Base-by-base conservation (phyloP, 2,797 vertebrate genomes). In the Delichon dasypus region DNA sequence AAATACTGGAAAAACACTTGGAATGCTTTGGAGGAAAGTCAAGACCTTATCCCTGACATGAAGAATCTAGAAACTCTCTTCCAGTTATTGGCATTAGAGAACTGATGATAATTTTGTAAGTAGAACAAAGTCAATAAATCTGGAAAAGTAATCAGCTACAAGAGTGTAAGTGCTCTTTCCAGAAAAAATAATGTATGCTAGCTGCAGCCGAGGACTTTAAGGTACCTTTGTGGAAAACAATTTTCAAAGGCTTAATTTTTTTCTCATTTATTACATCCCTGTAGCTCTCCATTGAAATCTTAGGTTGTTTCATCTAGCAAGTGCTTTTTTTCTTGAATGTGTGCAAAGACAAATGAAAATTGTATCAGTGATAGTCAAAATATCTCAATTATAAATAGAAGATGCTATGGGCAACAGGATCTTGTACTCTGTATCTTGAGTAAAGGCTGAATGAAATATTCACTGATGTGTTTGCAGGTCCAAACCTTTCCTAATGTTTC, bases 81-180 rank as follows among this genome's bases (percentile, higher is more conserved):
- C 34, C 29, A 66, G 7, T 48, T 77, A 44, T 10, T n/a, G 44
- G 17, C 18, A 30, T 89, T 42, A 60, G 57, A 64, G 25, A 81
- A 11, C 47, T 83, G 44, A 45, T 68, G 36, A 86, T 42, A 53
- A 62, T 88, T 75, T 83, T 80, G 3, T 74, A 64, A 58, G 50
- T 10, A 74, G 19, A 89, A 5, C 22, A 42, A 94, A 71, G 57
- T 38, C 48, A 77, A 29, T 78, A 27, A 50, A 81, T 74, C 73
- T 91, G 90, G 57, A 71, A 64, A 91, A 95, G 48, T 18, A 89
- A 94, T 94, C 74, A 81, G 4, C 32, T 67, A 38, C 25, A n/a
- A 51, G 11, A 67, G 19, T 13, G 10, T 57, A 29, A 0, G 0
- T 76, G 47, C 29, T 16, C n/a, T 78, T 86, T 84, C 48, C 57